phyloP scores from a whole-genome alignment of 2,797 vertebrate genomes.

The Sebastiscus albofasciatus region DNA sequence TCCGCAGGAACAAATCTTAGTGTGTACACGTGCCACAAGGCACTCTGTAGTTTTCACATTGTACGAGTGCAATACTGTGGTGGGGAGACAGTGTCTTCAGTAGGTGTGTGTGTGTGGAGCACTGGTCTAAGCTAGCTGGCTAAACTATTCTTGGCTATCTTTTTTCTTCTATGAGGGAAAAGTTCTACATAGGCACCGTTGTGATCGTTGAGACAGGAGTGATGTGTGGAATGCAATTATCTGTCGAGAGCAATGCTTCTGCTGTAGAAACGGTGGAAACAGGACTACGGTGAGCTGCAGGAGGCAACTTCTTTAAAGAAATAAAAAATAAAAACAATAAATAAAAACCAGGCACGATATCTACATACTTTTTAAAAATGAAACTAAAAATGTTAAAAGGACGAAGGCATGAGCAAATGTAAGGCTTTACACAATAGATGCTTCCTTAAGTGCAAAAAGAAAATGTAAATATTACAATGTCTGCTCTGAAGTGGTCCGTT shows the following conservation, averaged over 20 bases:
- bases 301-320: constrained; percentile 40
- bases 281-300: constrained; percentile 38
- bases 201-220: constrained; percentile 82
- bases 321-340: not conserved
- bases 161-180: constrained; percentile 71
- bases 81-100: constrained; percentile 61
- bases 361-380: constrained; percentile 45
- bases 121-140: constrained; percentile 70
- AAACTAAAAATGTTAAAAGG: constrained; percentile 20
- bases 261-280: constrained; percentile 60
- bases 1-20: constrained; percentile 43
- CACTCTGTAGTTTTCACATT: constrained; percentile 65
- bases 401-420: constrained; percentile 83
- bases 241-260: constrained; percentile 62
- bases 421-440: constrained; percentile 88
- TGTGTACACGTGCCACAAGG: constrained; percentile 53
- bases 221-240: constrained; percentile 81
- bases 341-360: constrained; percentile 71
- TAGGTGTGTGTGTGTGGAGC: constrained; percentile 51
- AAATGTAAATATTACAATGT: constrained; percentile 50
- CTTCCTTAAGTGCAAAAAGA: constrained; percentile 84
- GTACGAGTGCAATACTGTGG: constrained; percentile 66
- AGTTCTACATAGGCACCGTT: constrained; percentile 83
- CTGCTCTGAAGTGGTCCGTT: constrained; percentile 80
- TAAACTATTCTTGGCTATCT: constrained; percentile 68